These are phyloP conservation scores for Ramphastos sulfuratus DNA, from an alignment of 2,113 vertebrate species.

Conservation along the genomic window DNA sequence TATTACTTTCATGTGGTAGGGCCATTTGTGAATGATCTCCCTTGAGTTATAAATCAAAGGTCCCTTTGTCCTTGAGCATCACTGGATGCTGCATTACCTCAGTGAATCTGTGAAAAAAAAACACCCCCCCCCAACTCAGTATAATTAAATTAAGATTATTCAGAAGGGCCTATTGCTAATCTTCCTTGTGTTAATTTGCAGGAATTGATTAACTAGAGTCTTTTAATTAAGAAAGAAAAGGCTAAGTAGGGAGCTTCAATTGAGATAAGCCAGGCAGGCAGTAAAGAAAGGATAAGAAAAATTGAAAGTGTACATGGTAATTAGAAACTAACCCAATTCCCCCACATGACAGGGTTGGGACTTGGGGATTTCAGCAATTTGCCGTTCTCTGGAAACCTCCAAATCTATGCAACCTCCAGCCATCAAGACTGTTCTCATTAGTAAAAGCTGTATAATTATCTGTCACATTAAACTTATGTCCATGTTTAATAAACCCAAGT, in stretches of 20 bases:
- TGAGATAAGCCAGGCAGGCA: constrained; percentile 38
- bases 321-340: constrained; percentile 1
- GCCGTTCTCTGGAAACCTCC: background rate
- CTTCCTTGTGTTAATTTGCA: constrained; percentile 50
- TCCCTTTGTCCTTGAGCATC: background rate
- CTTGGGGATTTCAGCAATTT: constrained; percentile 1
- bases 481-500: constrained; percentile 15
- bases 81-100: background rate
- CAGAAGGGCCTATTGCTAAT: constrained; percentile 40
- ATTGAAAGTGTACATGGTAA: constrained; percentile 34
- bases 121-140: background rate
- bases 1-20: background rate
- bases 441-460: constrained; percentile 42
- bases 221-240: constrained; percentile 63
- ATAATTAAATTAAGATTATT: constrained; percentile 59
- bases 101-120: background rate
- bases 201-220: constrained; percentile 43
- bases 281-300: constrained; percentile 41
- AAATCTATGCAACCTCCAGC: background rate
- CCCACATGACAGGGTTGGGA: background rate
- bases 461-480: constrained; percentile 39
- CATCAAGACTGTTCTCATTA: constrained; percentile 14
- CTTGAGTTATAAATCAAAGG: background rate
- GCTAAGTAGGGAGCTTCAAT: constrained; percentile 40
- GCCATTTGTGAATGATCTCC: background rate